Evolutionary conservation across 2,888 invertebrate genomes (phyloP).

Genomic region (Luperina nickerlii): DNA sequence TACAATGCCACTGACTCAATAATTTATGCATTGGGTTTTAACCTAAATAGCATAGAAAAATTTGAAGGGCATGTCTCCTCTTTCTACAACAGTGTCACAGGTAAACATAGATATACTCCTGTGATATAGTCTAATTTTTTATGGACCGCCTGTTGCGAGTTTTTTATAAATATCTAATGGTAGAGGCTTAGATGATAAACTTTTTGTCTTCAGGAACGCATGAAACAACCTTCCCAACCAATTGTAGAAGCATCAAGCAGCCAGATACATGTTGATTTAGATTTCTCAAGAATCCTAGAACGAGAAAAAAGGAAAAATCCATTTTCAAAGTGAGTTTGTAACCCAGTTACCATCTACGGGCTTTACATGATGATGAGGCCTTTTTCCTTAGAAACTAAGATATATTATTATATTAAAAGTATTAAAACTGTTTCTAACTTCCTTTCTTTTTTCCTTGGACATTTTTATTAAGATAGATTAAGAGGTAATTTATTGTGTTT

Average conservation of each 20-base stretch:
- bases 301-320: conserved; percentile 94
- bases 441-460: neutral
- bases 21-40: conserved; percentile 17
- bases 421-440: neutral
- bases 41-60: conserved; percentile 5
- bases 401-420: neutral
- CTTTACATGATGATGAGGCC: neutral
- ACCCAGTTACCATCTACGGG: neutral
- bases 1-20: conserved; percentile 1
- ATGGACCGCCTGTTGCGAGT: neutral
- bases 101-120: neutral
- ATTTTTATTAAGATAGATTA: neutral
- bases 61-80: too few species aligned
- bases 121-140: neutral
- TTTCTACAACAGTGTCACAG: too few species aligned
- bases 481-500: neutral
- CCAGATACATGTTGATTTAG: conserved; percentile 78
- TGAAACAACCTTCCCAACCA: conserved; percentile 80
- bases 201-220: conserved; percentile 80
- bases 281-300: conserved; percentile 86
- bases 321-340: conserved; percentile 91
- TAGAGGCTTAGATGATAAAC: neutral
- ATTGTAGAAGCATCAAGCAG: conserved; percentile 74
- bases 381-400: neutral
- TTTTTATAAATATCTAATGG: neutral